Percentiles rank a stretch among this genome's conserved stretches.
Conservation (phyloP, 2,797 vertebrate genomes). For the Echeneis naucrates region DNA sequence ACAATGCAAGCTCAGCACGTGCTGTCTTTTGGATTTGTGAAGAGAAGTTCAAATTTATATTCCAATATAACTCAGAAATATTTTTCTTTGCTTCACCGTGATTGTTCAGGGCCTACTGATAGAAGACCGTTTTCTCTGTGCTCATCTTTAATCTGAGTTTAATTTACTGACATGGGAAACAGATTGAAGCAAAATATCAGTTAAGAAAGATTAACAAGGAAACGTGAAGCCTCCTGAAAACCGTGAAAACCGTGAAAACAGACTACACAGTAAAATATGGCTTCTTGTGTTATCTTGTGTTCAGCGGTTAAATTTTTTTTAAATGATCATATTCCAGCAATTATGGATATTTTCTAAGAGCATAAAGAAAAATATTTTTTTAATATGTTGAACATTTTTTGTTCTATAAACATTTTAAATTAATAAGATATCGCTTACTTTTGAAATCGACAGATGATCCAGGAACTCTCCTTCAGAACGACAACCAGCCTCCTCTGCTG, state of each 20-base stretch:
- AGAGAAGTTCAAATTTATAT: too few relatives aligned
- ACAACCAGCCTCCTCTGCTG: conserved; percentile 86
- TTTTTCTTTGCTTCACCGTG: background rate
- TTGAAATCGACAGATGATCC: conserved; percentile 84
- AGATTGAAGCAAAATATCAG: background rate
- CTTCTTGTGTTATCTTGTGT: background rate
- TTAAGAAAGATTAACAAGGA: background rate
- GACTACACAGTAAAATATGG: background rate
- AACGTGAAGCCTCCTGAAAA: background rate
- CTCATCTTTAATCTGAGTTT: background rate
- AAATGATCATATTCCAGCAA: background rate
- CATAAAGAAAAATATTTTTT: background rate
- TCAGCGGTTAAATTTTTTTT: background rate
- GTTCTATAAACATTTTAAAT: background rate
- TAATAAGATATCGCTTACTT: background rate
- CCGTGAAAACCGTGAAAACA: background rate
- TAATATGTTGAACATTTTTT: too few relatives aligned
- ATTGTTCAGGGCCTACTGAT: background rate
- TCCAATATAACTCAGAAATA: background rate
- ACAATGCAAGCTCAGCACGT: background rate
- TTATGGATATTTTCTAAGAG: background rate
- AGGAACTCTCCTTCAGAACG: conserved; percentile 81
- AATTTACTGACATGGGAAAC: background rate
- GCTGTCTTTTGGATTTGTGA: background rate
- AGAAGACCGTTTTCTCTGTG: background rate